Percentiles rank a stretch among this genome's conserved stretches.
Conservation (phyloP, 1,140 invertebrate genomes). For the Triops cancriformis region DNA sequence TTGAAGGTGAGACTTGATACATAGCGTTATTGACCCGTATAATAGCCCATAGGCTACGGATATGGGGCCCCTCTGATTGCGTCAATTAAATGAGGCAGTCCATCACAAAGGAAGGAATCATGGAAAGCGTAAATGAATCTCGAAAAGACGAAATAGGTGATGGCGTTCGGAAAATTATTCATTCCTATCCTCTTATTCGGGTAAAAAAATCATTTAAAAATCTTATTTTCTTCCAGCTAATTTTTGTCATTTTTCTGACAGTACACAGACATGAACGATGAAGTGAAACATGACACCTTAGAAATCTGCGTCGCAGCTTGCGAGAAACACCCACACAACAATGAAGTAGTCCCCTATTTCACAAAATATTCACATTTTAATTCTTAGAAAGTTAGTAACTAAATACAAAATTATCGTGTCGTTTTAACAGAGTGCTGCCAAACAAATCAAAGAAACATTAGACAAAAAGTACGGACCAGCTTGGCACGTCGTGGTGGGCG, state of each 20-base stretch:
- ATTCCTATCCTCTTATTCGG: slow-evolving; percentile 25
- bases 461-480: slow-evolving; percentile 89
- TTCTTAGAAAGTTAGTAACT: not conserved
- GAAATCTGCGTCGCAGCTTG: slow-evolving; percentile 49
- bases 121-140: not conserved
- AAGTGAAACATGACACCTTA: slow-evolving; percentile 46
- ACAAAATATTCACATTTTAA: too few species aligned
- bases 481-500: slow-evolving; percentile 87
- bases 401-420: not conserved
- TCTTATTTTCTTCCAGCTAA: not conserved
- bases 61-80: not conserved
- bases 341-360: slow-evolving; percentile 39
- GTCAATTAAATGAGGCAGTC: not conserved
- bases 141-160: not conserved
- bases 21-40: not conserved
- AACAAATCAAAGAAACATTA: slow-evolving; percentile 84
- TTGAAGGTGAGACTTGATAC: not conserved
- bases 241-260: slow-evolving; percentile 19
- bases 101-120: not conserved
- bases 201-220: slow-evolving; percentile 15
- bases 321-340: slow-evolving; percentile 46
- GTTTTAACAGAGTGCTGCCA: slow-evolving; percentile 56
- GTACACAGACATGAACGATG: slow-evolving; percentile 46
- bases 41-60: not conserved
- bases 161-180: slow-evolving; percentile 20